Conservation (phyloP, 2,113 vertebrate genomes). For the Empidonax traillii region DNA sequence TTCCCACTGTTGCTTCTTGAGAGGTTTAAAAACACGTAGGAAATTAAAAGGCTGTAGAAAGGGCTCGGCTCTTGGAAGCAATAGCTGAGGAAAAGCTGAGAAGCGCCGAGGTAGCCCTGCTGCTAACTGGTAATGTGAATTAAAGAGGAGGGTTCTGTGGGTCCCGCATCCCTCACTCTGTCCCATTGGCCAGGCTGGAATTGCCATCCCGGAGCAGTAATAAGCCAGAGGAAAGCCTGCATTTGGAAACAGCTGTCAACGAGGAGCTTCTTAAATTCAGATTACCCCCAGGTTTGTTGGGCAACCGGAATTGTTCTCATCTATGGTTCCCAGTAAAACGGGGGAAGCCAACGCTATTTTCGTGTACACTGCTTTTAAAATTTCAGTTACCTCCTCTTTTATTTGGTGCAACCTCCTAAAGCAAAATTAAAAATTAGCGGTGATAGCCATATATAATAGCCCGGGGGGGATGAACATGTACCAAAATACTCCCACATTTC, state of each 20-base stretch:
- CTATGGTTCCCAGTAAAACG: accelerated
- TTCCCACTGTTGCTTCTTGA: not conserved
- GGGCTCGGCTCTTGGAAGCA: not conserved
- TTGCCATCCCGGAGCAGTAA: not conserved
- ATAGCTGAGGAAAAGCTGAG: not conserved
- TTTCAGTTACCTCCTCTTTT: not conserved
- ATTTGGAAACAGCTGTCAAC: not conserved
- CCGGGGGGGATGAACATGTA: accelerated
- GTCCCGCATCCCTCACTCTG: not conserved
- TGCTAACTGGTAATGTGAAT: not conserved
- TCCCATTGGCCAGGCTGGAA: not conserved
- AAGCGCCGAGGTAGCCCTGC: not conserved
- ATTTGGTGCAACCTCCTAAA: not conserved
- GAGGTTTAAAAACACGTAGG: not conserved
- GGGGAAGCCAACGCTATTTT: accelerated
- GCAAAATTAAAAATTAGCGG: not conserved
- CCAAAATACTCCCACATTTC: not conserved
- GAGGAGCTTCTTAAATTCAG: not conserved
- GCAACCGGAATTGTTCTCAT: not conserved
- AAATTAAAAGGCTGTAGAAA: slow-evolving; percentile 14
- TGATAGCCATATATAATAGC: not conserved
- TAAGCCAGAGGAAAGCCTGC: not conserved
- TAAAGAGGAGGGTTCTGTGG: not conserved
- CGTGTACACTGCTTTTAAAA: not conserved
- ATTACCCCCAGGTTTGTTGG: not conserved